Conservation (phyloP, 2,888 invertebrate species). For the Silvanus unidentatus region DNA sequence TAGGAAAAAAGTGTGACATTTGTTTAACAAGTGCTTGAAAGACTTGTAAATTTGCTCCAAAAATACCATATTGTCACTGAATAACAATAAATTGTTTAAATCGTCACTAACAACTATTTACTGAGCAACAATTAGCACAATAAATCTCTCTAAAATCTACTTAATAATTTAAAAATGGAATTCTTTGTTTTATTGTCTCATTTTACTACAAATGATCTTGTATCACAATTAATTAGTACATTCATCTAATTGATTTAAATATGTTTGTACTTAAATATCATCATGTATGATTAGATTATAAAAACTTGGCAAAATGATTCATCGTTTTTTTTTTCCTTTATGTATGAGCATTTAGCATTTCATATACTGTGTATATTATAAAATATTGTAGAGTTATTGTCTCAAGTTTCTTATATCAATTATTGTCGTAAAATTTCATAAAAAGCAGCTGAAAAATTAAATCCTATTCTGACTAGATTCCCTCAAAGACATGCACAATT, state of each 20-base stretch:
- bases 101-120: background rate
- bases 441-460: too few species aligned
- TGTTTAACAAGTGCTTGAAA: slow-evolving; percentile 13
- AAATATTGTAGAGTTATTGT: background rate
- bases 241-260: too few species aligned
- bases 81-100: background rate
- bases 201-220: too few species aligned
- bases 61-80: slow-evolving; percentile 8
- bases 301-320: too few species aligned
- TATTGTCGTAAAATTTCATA: too few species aligned
- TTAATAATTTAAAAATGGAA: background rate
- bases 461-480: slow-evolving; percentile 1
- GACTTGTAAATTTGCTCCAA: slow-evolving; percentile 9
- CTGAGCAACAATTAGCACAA: background rate
- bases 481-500: background rate
- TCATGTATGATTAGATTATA: too few species aligned
- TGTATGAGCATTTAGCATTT: too few species aligned
- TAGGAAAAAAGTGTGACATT: background rate
- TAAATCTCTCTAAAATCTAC: background rate
- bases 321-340: too few species aligned
- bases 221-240: too few species aligned
- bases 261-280: too few species aligned
- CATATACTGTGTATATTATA: background rate
- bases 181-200: too few species aligned
- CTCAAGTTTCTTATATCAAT: too few species aligned